These are phyloP conservation scores for Ptychochromis oligacanthus DNA, from an alignment of 2,113 vertebrate genomes.

Conservation along the genomic window DNA sequence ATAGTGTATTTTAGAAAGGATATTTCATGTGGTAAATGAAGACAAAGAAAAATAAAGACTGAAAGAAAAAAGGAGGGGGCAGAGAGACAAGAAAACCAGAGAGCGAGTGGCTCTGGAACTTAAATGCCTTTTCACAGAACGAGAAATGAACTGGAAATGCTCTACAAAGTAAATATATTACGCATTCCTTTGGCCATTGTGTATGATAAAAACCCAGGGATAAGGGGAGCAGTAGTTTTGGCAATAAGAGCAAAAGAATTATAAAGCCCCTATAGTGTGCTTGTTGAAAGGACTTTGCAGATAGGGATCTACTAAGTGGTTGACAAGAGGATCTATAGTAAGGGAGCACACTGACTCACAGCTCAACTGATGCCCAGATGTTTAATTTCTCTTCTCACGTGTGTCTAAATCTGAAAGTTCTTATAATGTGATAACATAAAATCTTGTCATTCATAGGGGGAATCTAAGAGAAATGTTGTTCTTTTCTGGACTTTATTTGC, in stretches of 20 bases:
- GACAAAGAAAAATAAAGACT: neutral
- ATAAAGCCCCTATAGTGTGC: slow-evolving; percentile 40
- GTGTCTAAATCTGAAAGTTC: neutral
- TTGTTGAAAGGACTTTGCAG: slow-evolving; percentile 38
- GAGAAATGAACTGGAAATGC: neutral
- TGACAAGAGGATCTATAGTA: slow-evolving; percentile 34
- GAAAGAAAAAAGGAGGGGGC: neutral
- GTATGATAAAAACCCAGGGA: slow-evolving; percentile 21
- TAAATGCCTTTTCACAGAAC: neutral
- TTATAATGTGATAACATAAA: neutral
- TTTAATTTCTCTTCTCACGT: neutral
- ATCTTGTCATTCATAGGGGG: neutral
- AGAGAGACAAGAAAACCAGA: neutral
- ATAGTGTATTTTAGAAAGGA: neutral
- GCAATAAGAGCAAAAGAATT: slow-evolving; percentile 27
- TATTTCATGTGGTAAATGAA: neutral
- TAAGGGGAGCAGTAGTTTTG: neutral
- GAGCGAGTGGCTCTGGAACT: neutral
- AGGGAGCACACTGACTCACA: slow-evolving; percentile 24
- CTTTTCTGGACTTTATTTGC: neutral
- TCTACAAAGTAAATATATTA: slow-evolving; percentile 33
- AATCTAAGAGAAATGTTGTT: neutral
- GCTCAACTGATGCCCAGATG: neutral
- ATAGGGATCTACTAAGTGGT: slow-evolving; percentile 41
- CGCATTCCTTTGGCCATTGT: slow-evolving; percentile 28